Conservation (phyloP, 1,140 invertebrate genomes). For the Lamellibrachia luymesi region DNA sequence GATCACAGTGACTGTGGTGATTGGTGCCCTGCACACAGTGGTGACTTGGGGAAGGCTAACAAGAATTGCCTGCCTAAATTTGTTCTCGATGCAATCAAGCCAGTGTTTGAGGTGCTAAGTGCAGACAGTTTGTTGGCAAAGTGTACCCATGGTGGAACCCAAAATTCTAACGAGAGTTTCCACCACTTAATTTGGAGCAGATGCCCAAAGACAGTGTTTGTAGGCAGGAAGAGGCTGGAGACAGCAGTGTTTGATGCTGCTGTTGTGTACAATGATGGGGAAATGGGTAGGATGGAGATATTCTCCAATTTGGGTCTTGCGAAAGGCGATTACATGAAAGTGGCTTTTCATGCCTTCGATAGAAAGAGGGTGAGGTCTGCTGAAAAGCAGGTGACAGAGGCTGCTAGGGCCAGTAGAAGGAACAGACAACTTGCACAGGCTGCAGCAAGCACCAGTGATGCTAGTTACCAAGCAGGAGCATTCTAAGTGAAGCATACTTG, state of each 20-base stretch:
- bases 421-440: background rate
- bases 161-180: constrained; percentile 17
- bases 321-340: no score
- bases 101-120: no score
- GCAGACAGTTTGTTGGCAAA: constrained; percentile 15
- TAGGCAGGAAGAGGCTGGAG: constrained; percentile 1
- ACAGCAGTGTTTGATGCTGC: constrained; percentile 16
- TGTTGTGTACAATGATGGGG: constrained; percentile 13
- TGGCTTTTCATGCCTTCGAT: no score
- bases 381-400: no score
- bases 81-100: no score
- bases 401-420: no score
- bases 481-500: constrained; percentile 10
- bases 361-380: no score
- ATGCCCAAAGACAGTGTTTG: constrained; percentile 15
- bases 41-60: no score
- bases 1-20: no score
- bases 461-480: constrained; percentile 1
- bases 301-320: constrained; percentile 14
- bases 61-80: no score
- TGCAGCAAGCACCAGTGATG: background rate
- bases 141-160: background rate
- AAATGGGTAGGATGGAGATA: constrained; percentile 13
- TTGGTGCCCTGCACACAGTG: no score
- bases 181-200: constrained; percentile 16